phyloP scores from a whole-genome alignment of 92 coral and sea anemone genomes.

The Desmophyllum pertusum region DNA sequence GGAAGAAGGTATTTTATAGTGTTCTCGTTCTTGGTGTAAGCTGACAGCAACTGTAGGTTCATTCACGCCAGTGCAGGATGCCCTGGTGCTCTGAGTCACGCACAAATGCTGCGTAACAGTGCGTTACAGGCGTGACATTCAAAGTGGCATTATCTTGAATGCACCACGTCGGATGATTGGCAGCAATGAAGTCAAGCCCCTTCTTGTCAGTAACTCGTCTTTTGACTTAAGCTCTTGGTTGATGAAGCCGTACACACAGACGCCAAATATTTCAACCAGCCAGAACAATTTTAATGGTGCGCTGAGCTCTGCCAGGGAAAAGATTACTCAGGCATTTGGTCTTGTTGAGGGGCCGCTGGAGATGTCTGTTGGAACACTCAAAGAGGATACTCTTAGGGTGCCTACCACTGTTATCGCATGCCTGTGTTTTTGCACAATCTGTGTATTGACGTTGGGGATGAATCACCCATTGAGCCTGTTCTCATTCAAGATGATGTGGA shows the following conservation, averaged over 20 bases:
- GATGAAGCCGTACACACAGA: constrained; percentile 41
- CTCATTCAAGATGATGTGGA: constrained; percentile 33
- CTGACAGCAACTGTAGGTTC: constrained; percentile 48
- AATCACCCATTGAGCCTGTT: constrained; percentile 23
- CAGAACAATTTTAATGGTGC: constrained; percentile 49
- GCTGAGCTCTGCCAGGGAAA: constrained; percentile 40
- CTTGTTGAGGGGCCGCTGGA: constrained; percentile 58
- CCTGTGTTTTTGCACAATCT: constrained; percentile 64
- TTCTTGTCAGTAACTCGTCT: constrained; percentile 32
- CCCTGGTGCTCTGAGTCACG: constrained; percentile 53
- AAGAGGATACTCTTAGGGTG: constrained; percentile 40
- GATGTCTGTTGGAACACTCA: constrained; percentile 39
- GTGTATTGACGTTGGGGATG: constrained; percentile 37
- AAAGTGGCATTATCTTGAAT: constrained; percentile 39
- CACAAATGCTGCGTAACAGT: constrained; percentile 56
- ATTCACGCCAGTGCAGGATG: constrained; percentile 60
- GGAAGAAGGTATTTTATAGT: constrained; percentile 39
- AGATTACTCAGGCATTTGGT: constrained; percentile 51
- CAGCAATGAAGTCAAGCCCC: constrained; percentile 43
- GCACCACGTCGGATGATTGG: constrained; percentile 40
- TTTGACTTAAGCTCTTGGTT: constrained; percentile 49
- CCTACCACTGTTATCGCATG: constrained; percentile 58
- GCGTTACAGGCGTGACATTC: constrained; percentile 49
- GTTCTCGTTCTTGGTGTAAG: constrained; percentile 52
- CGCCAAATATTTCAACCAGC: constrained; percentile 10